phyloP scores from a whole-genome alignment of 2,888 invertebrate genomes.

The Acleris cristana region DNA sequence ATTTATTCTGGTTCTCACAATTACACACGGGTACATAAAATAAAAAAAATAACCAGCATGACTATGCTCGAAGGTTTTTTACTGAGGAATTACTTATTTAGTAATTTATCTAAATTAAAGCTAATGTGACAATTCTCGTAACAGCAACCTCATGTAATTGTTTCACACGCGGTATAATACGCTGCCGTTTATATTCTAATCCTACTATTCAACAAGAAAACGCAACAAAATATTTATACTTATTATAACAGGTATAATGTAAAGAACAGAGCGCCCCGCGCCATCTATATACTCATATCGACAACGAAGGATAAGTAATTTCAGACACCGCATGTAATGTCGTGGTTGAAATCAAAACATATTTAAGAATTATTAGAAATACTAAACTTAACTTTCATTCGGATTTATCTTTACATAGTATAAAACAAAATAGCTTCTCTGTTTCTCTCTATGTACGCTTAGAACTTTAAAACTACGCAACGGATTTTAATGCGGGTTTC shows the following conservation, averaged over 20 bases:
- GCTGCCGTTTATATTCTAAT: neutral
- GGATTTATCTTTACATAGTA: too few relatives aligned
- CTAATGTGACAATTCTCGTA: constrained; percentile 8
- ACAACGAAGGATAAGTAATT: neutral
- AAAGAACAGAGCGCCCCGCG: neutral
- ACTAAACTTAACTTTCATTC: too few relatives aligned
- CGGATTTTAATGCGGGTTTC: too few relatives aligned
- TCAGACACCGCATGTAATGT: too few relatives aligned
- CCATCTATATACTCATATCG: neutral
- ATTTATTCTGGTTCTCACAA: constrained; percentile 12
- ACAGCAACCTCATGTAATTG: neutral
- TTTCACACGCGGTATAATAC: constrained; percentile 8
- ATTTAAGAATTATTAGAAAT: too few relatives aligned
- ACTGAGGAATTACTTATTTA: constrained; percentile 8
- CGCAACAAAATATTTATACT: neutral
- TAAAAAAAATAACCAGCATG: constrained; percentile 3
- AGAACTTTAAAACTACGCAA: too few relatives aligned
- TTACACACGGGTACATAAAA: neutral
- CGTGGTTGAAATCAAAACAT: too few relatives aligned
- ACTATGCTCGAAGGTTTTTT: neutral
- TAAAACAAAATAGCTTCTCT: too few relatives aligned
- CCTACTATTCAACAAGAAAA: neutral
- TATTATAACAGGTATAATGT: neutral
- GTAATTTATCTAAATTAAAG: constrained; percentile 20
- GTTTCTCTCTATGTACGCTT: too few relatives aligned